Evolutionary conservation across 2,888 invertebrate species (phyloP), one percentile per base, ranked within the genome.

Genomic region (Philereme transversata): DNA sequence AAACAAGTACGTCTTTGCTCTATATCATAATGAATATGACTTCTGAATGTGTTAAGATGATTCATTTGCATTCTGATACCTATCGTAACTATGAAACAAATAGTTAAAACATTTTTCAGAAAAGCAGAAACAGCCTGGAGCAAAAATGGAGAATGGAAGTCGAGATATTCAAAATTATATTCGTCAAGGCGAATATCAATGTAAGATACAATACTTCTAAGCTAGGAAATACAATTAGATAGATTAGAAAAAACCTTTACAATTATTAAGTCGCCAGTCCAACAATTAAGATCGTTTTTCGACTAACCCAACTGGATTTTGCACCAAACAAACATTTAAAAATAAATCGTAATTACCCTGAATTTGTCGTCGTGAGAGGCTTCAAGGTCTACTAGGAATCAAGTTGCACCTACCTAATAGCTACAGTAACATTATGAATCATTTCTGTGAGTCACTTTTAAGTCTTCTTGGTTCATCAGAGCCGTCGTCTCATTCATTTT

Each of bases 161-260:
- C 78, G 10, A 83, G 90, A 38, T 90, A 91, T 66, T 79, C 83
- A n/a, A 83, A 81, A 71, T 71, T 90, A 9, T 90, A 90, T 69
- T 86, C 88, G 4, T 73, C 81, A 43, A 77, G 79, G 40, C 76
- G 75, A 8, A 61, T 9, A 4, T 9, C 41, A 41, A 41, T 41
- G 9, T n/a, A 41, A 41, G 9, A 38, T 1, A 38, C 36, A 38
- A 38, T 3, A 38, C 36, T 6, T 7, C 4, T 22, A 2, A 22
- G 22, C 22, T 22, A 22, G 22, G 22, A 22, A 22, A 22, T 41
- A n/a, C n/a, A n/a, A n/a, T n/a, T n/a, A n/a, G n/a, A n/a, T n/a
- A n/a, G n/a, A n/a, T n/a, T n/a, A n/a, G n/a, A 9, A 9, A 1
- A 2, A 1, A 22, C 9, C 4, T 11, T 47, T 47, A 35, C 9